These are phyloP conservation scores for Caenorhabditis japonica DNA, from an alignment of 2,888 invertebrate genomes.

Conservation along the genomic window DNA sequence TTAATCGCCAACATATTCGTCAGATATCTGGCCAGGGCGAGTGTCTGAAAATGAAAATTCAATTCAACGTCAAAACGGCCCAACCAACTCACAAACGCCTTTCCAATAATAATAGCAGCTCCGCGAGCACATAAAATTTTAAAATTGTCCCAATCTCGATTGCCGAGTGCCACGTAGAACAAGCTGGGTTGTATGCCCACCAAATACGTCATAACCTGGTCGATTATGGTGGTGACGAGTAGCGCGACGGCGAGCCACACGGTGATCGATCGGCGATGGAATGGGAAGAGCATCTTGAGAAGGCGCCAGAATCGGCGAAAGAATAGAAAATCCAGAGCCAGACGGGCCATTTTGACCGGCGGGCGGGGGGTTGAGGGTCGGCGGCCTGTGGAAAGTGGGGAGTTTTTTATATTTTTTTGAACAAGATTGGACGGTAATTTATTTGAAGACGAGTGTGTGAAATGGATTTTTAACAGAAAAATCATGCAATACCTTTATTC, in stretches of 20 bases:
- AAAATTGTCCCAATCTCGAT: constrained; percentile 77
- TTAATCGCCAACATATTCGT: constrained; percentile 79
- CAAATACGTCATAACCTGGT: constrained; percentile 80
- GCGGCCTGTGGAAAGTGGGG: too few relatives aligned
- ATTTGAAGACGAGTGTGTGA: too few relatives aligned
- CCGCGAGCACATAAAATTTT: constrained; percentile 77
- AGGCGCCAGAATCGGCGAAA: constrained; percentile 78
- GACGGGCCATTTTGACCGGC: constrained; percentile 67
- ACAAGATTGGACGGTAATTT: too few relatives aligned
- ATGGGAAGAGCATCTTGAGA: constrained; percentile 78
- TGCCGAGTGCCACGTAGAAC: constrained; percentile 80
- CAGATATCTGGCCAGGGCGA: constrained; percentile 79
- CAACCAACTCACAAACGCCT: constrained; percentile 73
- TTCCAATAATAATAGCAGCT: constrained; percentile 76
- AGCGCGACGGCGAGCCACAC: constrained; percentile 77
- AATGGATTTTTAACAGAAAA: too few relatives aligned
- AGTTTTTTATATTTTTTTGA: too few relatives aligned
- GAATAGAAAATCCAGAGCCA: constrained; percentile 77
- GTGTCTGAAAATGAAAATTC: constrained; percentile 78
- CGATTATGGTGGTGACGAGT: constrained; percentile 69
- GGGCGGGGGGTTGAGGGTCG: too few relatives aligned
- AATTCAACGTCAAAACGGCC: too few relatives aligned
- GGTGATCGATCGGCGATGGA: constrained; percentile 72
- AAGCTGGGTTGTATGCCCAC: constrained; percentile 81
- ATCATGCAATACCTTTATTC: constrained; percentile 5